Percentiles rank a stretch among this genome's conserved stretches.
Evolutionary conservation across 2,113 vertebrate genomes (phyloP).

Genomic region (Rousettus leschenaultii): DNA sequence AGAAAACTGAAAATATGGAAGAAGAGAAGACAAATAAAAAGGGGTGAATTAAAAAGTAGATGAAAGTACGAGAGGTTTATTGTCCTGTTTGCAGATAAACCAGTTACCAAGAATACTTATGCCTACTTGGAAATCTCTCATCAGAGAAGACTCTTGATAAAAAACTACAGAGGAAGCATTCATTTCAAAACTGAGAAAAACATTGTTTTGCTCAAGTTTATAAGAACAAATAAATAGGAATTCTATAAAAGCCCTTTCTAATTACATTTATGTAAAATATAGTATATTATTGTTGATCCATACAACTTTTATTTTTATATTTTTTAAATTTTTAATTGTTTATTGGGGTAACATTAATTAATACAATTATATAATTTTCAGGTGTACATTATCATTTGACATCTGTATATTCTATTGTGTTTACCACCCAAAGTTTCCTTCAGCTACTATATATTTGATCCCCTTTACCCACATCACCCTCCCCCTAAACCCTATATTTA

Average conservation of each 20-base stretch:
- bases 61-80: neutral
- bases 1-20: neutral
- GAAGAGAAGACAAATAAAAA: neutral
- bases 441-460: no score
- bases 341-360: no score
- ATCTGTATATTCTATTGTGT: no score
- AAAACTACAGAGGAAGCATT: neutral
- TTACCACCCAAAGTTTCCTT: no score
- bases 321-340: no score
- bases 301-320: neutral
- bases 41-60: neutral
- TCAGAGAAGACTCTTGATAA: neutral
- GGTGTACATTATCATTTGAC: no score
- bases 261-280: constrained; percentile 29
- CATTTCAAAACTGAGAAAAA: neutral
- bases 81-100: neutral
- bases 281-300: neutral
- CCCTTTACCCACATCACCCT: no score
- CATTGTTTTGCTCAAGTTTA: neutral
- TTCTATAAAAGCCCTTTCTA: neutral
- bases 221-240: neutral
- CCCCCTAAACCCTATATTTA: no score
- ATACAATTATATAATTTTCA: no score
- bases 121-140: neutral
- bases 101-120: neutral